Evolutionary conservation across 2,888 invertebrate genomes (phyloP).

Genomic region (Eupithecia inturbata): DNA sequence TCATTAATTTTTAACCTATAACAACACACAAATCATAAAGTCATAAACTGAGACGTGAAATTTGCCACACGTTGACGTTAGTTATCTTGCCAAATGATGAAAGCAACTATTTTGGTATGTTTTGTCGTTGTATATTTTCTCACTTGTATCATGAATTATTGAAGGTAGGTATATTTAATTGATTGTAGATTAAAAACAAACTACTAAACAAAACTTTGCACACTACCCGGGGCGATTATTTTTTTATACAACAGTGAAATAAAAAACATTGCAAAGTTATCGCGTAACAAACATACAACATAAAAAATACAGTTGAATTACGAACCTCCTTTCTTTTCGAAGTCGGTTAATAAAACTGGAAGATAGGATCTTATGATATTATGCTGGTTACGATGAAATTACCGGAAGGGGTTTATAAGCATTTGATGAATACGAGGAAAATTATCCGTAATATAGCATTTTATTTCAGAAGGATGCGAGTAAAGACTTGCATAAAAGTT

Average conservation of each 20-base stretch:
- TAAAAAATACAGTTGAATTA: background rate
- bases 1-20: background rate
- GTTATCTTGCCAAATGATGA: conserved; percentile 11
- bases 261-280: background rate
- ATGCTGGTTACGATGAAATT: conserved; percentile 4
- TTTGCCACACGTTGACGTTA: background rate
- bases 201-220: no score
- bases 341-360: background rate
- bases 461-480: background rate
- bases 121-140: background rate
- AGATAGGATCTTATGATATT: background rate
- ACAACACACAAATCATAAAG: background rate
- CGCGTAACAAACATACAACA: background rate
- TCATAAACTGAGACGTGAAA: conserved; percentile 6
- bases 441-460: conserved; percentile 1
- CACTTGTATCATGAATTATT: no score
- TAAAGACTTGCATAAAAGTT: background rate
- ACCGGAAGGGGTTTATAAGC: background rate
- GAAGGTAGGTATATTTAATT: no score
- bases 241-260: background rate
- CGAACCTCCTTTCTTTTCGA: background rate
- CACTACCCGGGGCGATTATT: background rate
- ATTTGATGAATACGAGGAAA: conserved; percentile 8
- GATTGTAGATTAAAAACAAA: no score
- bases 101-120: conserved; percentile 5